Evolutionary conservation across 2,113 vertebrate genomes (phyloP).

Genomic region (Rhea americana): DNA sequence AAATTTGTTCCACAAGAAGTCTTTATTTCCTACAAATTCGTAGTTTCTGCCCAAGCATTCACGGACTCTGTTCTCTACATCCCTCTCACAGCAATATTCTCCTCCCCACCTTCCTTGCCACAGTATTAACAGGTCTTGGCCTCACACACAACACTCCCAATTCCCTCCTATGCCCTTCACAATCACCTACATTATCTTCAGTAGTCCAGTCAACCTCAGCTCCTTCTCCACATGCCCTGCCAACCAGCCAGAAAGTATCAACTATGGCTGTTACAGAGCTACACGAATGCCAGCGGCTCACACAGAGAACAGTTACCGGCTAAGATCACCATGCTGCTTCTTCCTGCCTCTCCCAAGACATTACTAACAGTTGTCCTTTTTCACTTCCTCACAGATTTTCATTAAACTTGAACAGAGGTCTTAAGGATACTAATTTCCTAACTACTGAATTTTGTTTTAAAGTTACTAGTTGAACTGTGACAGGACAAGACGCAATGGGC

Average conservation of each 20-base stretch:
- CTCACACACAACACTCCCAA: background rate
- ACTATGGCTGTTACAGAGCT: background rate
- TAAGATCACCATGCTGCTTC: background rate
- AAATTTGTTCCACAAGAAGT: background rate
- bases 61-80: background rate
- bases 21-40: background rate
- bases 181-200: background rate
- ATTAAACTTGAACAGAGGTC: background rate
- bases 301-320: background rate
- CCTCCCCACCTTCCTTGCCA: background rate
- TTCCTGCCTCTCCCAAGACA: background rate
- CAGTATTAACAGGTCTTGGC: background rate
- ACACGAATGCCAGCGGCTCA: background rate
- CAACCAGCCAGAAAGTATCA: background rate
- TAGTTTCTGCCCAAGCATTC: background rate
- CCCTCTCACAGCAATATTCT: background rate
- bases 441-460: background rate
- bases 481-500: background rate
- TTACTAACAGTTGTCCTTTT: background rate
- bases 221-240: rapidly evolving
- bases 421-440: background rate
- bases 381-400: background rate
- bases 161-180: background rate
- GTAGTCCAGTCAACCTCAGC: background rate
- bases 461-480: background rate